Evolutionary conservation across 2,888 invertebrate species (phyloP), one percentile per base, ranked within the genome.

Genomic region (Elegia similella): DNA sequence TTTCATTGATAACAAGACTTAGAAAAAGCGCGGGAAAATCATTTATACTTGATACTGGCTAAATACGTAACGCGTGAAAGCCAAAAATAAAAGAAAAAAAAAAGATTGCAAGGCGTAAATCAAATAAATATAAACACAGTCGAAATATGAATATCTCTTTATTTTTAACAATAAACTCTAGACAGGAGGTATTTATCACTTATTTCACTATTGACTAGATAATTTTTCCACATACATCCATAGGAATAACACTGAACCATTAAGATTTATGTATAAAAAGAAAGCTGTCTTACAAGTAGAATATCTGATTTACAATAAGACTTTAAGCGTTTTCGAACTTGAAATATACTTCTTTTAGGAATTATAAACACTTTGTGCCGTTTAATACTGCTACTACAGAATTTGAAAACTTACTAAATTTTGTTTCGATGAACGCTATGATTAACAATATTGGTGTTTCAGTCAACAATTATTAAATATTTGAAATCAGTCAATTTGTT

Each of bases 111-210:
- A n/a, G n/a, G n/a, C n/a, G n/a, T 29, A 15, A n/a, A 10, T 15
- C 16, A 52, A 60, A 59, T 68, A 71, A 66, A 23, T 59, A 75
- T 78, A 77, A 67, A 72, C 68, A 44, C 61, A 62, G 69, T 69
- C 65, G 81, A 77, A 86, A 87, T 88, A 85, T 88, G 86, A 86
- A 89, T 88, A 85, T 87, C 77, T 87, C 84, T 89, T 89, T 90
- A 89, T 86, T 86, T 76, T 73, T 83, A 88, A 89, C 88, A 88
- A 84, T 88, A 86, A 84, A 82, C 80, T 88, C 85, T 89, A 88
- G 86, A 88, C 86, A 88, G 84, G 82, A 84, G 83, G 84, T 88
- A 86, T 81, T 82, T 81, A 80, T 84, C 77, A 82, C 81, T 80
- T 81, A 82, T 68, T 71, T 69, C 73, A 70, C 69, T 77, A 82